These are phyloP conservation scores for Nicator chloris DNA, from an alignment of 2,113 vertebrate species.

Conservation along the genomic window DNA sequence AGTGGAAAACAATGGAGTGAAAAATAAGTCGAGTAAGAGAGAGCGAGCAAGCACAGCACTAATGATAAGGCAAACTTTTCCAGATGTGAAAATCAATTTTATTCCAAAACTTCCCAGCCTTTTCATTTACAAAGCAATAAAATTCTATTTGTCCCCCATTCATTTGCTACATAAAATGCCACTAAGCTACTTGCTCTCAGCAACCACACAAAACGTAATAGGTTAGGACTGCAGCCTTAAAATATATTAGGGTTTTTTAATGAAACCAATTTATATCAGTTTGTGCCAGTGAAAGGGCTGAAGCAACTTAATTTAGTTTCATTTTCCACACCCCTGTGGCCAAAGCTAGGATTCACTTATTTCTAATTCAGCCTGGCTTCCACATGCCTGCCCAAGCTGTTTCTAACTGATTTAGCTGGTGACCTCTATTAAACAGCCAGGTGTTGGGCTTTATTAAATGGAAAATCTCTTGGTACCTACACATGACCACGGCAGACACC, in stretches of 20 bases:
- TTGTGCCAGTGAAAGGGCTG: constrained; percentile 57
- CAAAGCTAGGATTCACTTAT: constrained; percentile 45
- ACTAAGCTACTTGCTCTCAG: constrained; percentile 34
- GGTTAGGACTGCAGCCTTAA: constrained; percentile 57
- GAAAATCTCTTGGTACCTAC: constrained; percentile 23
- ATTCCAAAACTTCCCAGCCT: constrained; percentile 52
- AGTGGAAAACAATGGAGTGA: constrained; percentile 38
- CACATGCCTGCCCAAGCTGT: background rate
- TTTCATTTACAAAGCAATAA: constrained; percentile 67
- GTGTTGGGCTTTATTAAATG: constrained; percentile 35
- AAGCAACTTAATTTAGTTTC: constrained; percentile 70
- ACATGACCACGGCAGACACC: background rate
- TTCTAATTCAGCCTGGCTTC: constrained; percentile 28
- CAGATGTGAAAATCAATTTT: constrained; percentile 70
- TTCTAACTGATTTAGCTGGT: constrained; percentile 42
- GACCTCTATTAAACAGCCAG: constrained; percentile 50
- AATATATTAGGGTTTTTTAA: constrained; percentile 66
- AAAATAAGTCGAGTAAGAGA: background rate
- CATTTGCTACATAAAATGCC: constrained; percentile 62
- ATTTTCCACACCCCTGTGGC: constrained; percentile 58
- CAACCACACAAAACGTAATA: constrained; percentile 47
- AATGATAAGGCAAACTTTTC: constrained; percentile 37
- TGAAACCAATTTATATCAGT: constrained; percentile 71
- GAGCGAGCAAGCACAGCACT: background rate
- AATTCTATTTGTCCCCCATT: constrained; percentile 62